These are phyloP conservation scores for Elegia similella DNA, from an alignment of 2,888 invertebrate species.

Conservation along the genomic window DNA sequence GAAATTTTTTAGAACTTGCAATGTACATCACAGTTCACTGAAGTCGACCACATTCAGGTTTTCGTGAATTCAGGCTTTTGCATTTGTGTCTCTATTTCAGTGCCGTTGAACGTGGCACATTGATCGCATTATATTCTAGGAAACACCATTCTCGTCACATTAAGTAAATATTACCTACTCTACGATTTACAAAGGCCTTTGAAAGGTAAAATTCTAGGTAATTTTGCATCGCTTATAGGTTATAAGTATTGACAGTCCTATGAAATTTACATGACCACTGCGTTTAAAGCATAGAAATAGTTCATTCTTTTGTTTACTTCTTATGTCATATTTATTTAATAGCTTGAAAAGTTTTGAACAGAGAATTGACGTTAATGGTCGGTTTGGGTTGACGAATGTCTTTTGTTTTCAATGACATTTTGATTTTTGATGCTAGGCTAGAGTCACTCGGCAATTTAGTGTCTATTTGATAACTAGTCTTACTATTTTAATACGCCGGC, in stretches of 20 bases:
- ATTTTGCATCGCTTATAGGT: neutral
- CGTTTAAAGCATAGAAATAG: neutral
- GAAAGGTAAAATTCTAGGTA: neutral
- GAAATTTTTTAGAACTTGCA: no score
- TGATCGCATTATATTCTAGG: neutral
- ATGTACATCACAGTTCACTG: no score
- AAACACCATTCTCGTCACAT: neutral
- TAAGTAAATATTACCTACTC: neutral
- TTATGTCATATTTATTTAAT: neutral
- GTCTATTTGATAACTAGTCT: no score
- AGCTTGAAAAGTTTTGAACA: neutral
- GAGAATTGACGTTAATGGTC: neutral
- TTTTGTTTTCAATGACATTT: neutral
- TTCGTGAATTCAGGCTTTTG: no score
- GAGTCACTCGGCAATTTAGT: no score
- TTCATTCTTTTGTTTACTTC: neutral
- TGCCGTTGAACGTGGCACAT: neutral
- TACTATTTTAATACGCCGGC: no score
- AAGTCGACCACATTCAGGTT: no score
- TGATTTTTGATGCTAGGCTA: no score
- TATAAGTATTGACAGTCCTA: neutral
- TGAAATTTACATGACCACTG: neutral
- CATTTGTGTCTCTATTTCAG: neutral
- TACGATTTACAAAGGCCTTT: neutral
- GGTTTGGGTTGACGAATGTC: neutral